Percentiles rank a stretch among this genome's conserved stretches.
Evolutionary conservation across 2,797 vertebrate species (phyloP).

Genomic region (Ciconia nigra): DNA sequence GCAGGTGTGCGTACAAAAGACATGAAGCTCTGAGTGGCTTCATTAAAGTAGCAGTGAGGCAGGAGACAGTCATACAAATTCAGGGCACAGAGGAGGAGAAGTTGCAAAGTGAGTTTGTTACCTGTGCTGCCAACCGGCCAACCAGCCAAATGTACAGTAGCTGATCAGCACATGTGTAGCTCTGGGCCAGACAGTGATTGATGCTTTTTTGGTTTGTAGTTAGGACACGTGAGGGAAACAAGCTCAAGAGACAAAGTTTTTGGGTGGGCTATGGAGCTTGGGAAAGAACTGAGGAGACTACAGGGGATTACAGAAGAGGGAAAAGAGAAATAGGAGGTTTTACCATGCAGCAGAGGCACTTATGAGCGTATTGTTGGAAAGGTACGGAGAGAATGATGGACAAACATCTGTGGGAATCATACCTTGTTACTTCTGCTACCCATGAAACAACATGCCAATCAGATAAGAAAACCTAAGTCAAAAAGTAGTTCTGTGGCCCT

Average conservation of each 20-base stretch:
- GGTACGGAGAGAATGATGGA: not conserved
- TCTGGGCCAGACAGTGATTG: not conserved
- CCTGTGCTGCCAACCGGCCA: not conserved
- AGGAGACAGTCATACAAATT: not conserved
- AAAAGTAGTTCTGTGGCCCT: not conserved
- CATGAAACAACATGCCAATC: not conserved
- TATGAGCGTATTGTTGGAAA: not conserved
- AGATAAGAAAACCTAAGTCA: not conserved
- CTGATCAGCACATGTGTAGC: not conserved
- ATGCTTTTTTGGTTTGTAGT: not conserved
- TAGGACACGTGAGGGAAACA: not conserved
- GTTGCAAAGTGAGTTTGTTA: not conserved
- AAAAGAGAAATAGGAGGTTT: not conserved
- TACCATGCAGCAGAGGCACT: not conserved
- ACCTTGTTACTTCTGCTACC: not conserved
- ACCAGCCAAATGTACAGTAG: not conserved
- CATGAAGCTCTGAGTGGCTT: rapidly evolving
- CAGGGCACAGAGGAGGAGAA: not conserved
- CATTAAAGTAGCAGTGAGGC: not conserved
- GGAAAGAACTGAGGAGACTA: not conserved
- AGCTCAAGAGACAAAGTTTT: not conserved
- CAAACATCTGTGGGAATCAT: not conserved
- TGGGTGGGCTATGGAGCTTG: not conserved
- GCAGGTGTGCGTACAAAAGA: not conserved
- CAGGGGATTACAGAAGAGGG: not conserved